Evolutionary conservation across 2,113 vertebrate species (phyloP), one percentile per base, ranked within the genome.

Genomic region (Myrmophylax atrothorax): DNA sequence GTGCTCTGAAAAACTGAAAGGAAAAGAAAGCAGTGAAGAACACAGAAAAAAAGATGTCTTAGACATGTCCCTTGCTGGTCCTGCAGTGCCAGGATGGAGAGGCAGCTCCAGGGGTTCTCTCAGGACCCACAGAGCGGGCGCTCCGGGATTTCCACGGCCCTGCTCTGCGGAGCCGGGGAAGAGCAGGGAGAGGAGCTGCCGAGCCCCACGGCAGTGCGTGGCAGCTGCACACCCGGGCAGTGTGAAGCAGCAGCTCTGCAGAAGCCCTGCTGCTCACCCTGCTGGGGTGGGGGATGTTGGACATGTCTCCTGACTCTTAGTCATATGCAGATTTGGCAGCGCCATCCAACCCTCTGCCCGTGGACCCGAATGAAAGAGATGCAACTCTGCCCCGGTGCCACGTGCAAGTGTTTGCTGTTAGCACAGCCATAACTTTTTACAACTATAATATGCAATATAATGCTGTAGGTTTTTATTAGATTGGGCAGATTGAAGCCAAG

Each of bases 311-410:
- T 91, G 90, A 94, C 87, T 91, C 84, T 93, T 89, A 94, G 84
- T 91, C 92, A 94, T 78, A 87, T 40, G 77, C 77, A 94, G 95
- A 93, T 93, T 81, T 50, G 40, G 55, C 68, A 38, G 35, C 49
- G 44, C 40, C 76, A 76, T 38, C 62, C 47, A 37, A 52, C 69
- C 10, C 31, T 46, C 73, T 14, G 1, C 42, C 35, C 47, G 37
- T 1, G 23, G 84, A 67, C 14, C 33, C 8, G 29, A 94, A 66
- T 0, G 0, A 22, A 66, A 59, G 33, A 84, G 73, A 70, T 62
- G 37, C 2, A 7, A 15, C 33, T 29, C 81, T 17, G 20, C 38
- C 12, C 11, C 4, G n/a, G 47, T 38, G 55, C 55, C 56, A 42
- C 0, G 0, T 55, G 46, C 64, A 55, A 88, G 55, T 26, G 35